Percentiles rank a stretch among this genome's conserved stretches.
Conservation (phyloP, 2,113 vertebrate species). For the Solea senegalensis region DNA sequence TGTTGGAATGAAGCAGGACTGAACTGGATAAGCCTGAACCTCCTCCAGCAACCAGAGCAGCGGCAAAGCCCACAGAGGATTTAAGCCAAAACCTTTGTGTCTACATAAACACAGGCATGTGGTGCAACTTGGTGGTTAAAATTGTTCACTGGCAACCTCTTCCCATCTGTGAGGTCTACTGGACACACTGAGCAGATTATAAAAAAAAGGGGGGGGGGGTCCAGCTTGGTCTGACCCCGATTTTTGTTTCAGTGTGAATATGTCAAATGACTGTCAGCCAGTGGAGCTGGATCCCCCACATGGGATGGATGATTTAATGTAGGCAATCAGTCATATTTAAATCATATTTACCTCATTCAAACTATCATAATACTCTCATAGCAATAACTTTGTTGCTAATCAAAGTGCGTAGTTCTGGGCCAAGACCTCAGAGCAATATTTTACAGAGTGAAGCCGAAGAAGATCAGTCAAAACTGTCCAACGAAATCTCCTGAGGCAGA, state of each 20-base stretch:
- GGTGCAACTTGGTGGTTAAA: conserved; percentile 38
- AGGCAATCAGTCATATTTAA: no score
- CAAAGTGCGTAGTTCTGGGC: neutral
- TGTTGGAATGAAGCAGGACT: conserved; percentile 47
- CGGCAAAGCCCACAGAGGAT: conserved; percentile 26
- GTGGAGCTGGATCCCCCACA: conserved; percentile 16
- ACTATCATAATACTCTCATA: neutral
- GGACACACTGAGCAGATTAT: conserved; percentile 47
- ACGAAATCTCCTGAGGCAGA: no score
- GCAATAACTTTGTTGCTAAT: conserved; percentile 13
- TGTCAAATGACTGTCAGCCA: conserved; percentile 34
- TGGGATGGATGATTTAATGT: conserved; percentile 28
- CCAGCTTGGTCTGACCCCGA: conserved; percentile 57
- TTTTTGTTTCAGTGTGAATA: conserved; percentile 42
- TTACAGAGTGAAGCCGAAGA: no score
- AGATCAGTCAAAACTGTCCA: no score
- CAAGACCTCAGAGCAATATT: neutral
- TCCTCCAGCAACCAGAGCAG: conserved; percentile 22
- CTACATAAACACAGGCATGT: conserved; percentile 43
- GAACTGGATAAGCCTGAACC: conserved; percentile 43
- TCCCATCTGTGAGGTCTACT: conserved; percentile 26
- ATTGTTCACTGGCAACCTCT: conserved; percentile 27
- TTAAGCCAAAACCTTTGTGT: conserved; percentile 51
- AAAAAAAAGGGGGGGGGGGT: conserved; percentile 53
- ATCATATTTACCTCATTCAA: neutral